Evolutionary conservation across 2,797 vertebrate genomes (phyloP).

Genomic region (Sternotherus odoratus): DNA sequence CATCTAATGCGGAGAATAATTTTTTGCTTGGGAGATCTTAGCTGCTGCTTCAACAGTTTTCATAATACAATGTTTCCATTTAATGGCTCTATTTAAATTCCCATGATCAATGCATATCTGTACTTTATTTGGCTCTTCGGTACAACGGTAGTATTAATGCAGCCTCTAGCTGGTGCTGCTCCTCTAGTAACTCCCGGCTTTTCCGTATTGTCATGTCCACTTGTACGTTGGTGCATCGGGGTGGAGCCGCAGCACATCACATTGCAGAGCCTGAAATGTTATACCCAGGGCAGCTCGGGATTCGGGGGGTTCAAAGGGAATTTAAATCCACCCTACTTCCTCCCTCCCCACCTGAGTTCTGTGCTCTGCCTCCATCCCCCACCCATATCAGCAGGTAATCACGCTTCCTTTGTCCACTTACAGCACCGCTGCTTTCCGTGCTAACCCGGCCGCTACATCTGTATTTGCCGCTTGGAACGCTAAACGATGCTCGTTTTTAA

Average conservation of each 20-base stretch:
- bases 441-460: fast-evolving
- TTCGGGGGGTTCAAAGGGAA: background rate
- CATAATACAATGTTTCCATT: background rate
- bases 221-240: background rate
- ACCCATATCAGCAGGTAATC: background rate
- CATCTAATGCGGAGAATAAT: background rate
- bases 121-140: background rate
- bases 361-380: background rate
- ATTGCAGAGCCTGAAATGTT: background rate
- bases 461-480: background rate
- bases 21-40: background rate
- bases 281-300: background rate
- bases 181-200: background rate
- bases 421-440: fast-evolving
- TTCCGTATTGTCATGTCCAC: background rate
- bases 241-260: background rate
- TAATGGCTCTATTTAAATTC: background rate
- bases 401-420: background rate
- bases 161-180: too few relatives aligned
- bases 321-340: background rate
- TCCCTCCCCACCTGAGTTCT: background rate
- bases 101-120: background rate
- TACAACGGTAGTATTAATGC: background rate
- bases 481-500: fast-evolving
- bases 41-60: background rate